Conservation (phyloP, 1,140 invertebrate species). For the Caenorhabditis inopinata region DNA sequence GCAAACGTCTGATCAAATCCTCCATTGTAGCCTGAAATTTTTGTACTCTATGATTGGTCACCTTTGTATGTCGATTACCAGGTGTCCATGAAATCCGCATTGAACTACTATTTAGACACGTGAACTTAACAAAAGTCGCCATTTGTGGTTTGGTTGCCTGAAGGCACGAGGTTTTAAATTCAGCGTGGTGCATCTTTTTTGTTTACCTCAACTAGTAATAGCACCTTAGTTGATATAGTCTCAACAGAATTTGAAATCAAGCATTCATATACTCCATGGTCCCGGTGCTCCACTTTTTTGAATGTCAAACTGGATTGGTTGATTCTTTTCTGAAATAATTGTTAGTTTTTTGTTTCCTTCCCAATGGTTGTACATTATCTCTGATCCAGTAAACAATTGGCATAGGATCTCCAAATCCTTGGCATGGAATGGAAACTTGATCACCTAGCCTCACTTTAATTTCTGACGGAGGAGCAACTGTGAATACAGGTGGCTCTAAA, state of each 20-base stretch:
- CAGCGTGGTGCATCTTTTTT: no score
- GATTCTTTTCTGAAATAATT: conserved; percentile 51
- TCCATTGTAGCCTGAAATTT: conserved; percentile 22
- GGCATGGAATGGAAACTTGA: conserved; percentile 51
- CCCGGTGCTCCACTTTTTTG: conserved; percentile 50
- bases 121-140: conserved; percentile 32
- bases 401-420: conserved; percentile 63
- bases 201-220: conserved; percentile 36
- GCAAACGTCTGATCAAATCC: conserved; percentile 26
- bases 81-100: conserved; percentile 54
- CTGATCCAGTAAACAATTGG: conserved; percentile 58
- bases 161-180: no score
- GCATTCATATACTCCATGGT: conserved; percentile 60
- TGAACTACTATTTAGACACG: conserved; percentile 46
- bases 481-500: conserved; percentile 54
- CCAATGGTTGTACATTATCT: conserved; percentile 48
- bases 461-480: conserved; percentile 53
- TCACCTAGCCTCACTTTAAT: conserved; percentile 49
- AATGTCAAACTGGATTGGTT: conserved; percentile 44
- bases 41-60: no score
- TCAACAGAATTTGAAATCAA: conserved; percentile 57
- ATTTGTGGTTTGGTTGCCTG: conserved; percentile 56
- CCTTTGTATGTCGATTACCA: no score
- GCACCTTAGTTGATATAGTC: conserved; percentile 49
- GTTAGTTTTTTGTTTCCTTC: neutral